These are phyloP conservation scores for Chirona hameri DNA, from an alignment of 2,888 invertebrate species.

Conservation along the genomic window DNA sequence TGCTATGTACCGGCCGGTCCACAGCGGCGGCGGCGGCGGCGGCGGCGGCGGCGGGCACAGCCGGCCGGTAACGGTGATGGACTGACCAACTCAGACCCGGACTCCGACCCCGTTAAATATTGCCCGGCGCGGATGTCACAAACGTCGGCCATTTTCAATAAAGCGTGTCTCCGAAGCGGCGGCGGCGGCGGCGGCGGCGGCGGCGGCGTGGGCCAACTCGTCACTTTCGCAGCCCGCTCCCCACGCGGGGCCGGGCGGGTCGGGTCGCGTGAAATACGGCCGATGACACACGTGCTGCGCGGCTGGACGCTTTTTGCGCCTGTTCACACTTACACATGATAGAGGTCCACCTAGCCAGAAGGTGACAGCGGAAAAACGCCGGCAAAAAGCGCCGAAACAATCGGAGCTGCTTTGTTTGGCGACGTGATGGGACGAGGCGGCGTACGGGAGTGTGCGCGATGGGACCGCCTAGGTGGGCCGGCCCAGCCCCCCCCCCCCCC, in stretches of 20 bases:
- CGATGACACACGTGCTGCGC: neutral
- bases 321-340: slow-evolving; percentile 29
- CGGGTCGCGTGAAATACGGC: slow-evolving; percentile 5
- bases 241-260: neutral
- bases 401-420: slow-evolving; percentile 1
- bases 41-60: neutral
- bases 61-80: neutral
- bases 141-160: neutral
- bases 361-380: slow-evolving; percentile 24
- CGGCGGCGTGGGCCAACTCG: neutral
- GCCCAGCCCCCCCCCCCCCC: no score
- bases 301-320: neutral
- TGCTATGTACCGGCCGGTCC: neutral
- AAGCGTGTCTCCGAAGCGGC: neutral
- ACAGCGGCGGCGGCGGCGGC: no score
- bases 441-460: neutral
- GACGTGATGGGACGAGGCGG: neutral
- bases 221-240: neutral
- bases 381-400: slow-evolving; percentile 4
- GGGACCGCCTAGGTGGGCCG: neutral
- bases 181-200: neutral
- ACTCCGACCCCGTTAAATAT: neutral
- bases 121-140: neutral
- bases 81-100: neutral
- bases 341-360: slow-evolving; percentile 3